Percentiles rank a stretch among this genome's conserved stretches.
phyloP scores from a whole-genome alignment of 30 jellyfish, hydroid and myxozoan genomes.

The Catostylus mosaicus region DNA sequence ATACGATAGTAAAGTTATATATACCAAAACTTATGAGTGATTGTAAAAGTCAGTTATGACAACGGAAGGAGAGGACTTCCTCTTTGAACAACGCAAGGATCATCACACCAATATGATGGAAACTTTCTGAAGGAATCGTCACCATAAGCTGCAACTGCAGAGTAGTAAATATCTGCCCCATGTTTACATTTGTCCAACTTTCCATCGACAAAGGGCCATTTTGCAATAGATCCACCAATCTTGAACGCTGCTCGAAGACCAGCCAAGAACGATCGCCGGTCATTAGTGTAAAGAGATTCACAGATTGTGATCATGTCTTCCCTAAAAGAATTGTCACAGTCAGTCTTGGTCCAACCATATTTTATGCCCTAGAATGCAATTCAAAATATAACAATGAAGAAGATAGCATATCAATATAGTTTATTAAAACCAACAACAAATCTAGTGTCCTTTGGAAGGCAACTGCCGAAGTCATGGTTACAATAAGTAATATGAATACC shows the following conservation, averaged over 20 bases:
- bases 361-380: slow-evolving; percentile 39
- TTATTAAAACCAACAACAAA: no score
- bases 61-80: slow-evolving; percentile 36
- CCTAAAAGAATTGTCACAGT: slow-evolving; percentile 50
- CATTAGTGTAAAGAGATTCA: background rate
- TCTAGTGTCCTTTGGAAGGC: no score
- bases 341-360: slow-evolving; percentile 50
- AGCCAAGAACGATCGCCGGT: slow-evolving; percentile 16
- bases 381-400: no score
- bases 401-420: no score
- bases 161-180: slow-evolving; percentile 45
- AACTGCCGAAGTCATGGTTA: no score
- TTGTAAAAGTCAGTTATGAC: background rate
- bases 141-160: slow-evolving; percentile 42
- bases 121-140: background rate
- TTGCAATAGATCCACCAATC: slow-evolving; percentile 30
- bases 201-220: slow-evolving; percentile 29
- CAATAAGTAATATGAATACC: no score
- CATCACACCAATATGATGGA: slow-evolving; percentile 51
- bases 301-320: slow-evolving; percentile 45
- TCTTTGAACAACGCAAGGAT: slow-evolving; percentile 31
- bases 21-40: no score
- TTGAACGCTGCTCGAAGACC: slow-evolving; percentile 3
- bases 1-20: no score
- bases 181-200: slow-evolving; percentile 37